These are phyloP conservation scores for Calidris pugnax DNA, from an alignment of 2,113 vertebrate genomes.

Conservation along the genomic window DNA sequence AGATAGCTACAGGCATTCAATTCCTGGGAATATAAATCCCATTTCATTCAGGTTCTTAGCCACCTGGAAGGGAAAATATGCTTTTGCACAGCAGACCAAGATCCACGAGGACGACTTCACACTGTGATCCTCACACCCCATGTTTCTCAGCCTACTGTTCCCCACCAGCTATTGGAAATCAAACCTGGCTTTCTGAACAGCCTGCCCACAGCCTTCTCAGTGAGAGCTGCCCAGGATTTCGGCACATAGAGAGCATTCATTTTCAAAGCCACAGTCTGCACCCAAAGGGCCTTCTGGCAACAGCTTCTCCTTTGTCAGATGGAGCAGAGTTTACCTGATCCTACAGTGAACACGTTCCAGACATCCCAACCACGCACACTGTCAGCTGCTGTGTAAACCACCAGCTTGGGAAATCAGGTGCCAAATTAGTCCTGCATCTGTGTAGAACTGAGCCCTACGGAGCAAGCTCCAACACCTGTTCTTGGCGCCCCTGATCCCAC, in stretches of 20 bases:
- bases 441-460: not conserved
- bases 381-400: slow-evolving; percentile 25
- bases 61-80: not conserved
- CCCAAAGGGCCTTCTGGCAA: slow-evolving; percentile 9
- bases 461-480: slow-evolving; percentile 45
- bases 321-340: slow-evolving; percentile 8
- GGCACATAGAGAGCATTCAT: not conserved
- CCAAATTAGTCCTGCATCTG: slow-evolving; percentile 54
- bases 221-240: not conserved
- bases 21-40: slow-evolving; percentile 5
- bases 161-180: not conserved
- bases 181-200: not conserved
- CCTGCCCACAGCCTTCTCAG: not conserved
- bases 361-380: not conserved
- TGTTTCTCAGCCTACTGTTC: not conserved
- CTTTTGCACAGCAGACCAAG: not conserved
- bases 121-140: not conserved
- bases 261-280: not conserved
- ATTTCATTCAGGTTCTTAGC: not conserved
- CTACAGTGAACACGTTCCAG: not conserved
- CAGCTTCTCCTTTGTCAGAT: not conserved
- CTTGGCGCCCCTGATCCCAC: not conserved
- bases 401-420: slow-evolving; percentile 32
- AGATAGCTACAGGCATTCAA: slow-evolving; percentile 7
- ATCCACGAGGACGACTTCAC: not conserved